Base-by-base conservation (phyloP, 2,113 vertebrate genomes). In the Scomber scombrus region DNA sequence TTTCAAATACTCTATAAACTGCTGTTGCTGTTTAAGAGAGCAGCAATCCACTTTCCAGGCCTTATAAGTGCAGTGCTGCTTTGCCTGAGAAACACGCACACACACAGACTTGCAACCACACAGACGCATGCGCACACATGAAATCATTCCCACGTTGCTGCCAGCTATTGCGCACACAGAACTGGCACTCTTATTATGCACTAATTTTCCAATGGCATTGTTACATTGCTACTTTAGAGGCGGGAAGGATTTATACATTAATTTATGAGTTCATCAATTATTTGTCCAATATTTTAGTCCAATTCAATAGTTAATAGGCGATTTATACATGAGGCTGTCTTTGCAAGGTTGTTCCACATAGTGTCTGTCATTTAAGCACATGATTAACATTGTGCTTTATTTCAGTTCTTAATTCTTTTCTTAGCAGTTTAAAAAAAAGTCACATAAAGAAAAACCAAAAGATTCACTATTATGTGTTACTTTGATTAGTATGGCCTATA, bases 51-150 rank as follows among this genome's bases (percentile, higher is more conserved):
- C 60, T 94, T 95, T 95, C 95, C 95, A 90, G 86, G 69, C 93
- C 95, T 90, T 95, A 93, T 95, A 93, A 91, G 93, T 88, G 78
- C 94, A 90, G 47, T 8, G 64, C 81, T 75, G 71, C 89, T 89
- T 91, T 85, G 70, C 78, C 75, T 82, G 61, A 77, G 81, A 82
- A 85, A 88, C 58, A 40, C 47, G 40, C 23, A 31, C 34, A 3
- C 66, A 69, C 51, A 40, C 16, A 76, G 43, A 13, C 8, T 77
- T 57, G 79, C 69, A 88, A 74, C 57, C 31, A 11, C 69, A 52
- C 80, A 40, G 9, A 54, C 16, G 13, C 78, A 46, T 52, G 56
- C 46, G 4, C 65, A 31, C 67, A 54, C 76, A 46, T 49, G 81
- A 82, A 88, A 77, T 64, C 75, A 81, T 81, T 85, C 69, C 76